Evolutionary conservation across 2,888 invertebrate genomes (phyloP), one percentile per base, ranked within the genome.

Genomic region (Nephrotoma flavescens): DNA sequence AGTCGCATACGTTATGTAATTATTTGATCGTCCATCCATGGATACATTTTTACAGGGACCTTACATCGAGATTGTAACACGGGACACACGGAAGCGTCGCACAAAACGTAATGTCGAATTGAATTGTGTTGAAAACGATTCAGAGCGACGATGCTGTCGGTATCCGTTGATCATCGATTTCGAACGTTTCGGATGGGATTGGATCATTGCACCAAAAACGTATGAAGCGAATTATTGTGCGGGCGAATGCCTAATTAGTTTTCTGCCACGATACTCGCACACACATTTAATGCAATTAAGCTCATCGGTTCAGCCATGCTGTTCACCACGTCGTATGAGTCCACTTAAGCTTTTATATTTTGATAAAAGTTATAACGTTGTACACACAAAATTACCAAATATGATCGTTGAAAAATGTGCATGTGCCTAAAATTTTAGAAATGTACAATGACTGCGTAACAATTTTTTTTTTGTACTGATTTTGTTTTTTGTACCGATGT

Each of bases 181-280:
- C 91, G 90, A 90, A 31, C 90, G 90, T 86, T 98, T 99, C 90
- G 98, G 98, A 42, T 99, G 98, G 98, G 97, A 98, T 90, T 99
- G 98, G 95, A 97, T 99, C 89, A 97, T 99, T 87, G 98, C 98
- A 0, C 99, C 99, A 0, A 97, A 97, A 89, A 94, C 95, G 87
- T 99, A 98, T 92, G 96, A 97, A 90, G 98, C 99, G 6, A 97
- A 97, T 92, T 98, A 98, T 92, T 99, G 99, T 92, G 95, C 97
- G 87, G 98, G 99, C 6, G 97, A 98, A 89, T 99, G 99, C 91
- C 96, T 96, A 0, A 96, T 95, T 92, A 95, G 97, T 86, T 97
- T 97, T 90, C 92, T 97, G 88, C 97, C 96, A 90, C 95, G 95
- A 89, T 96, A 96, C 90, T 95, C 97, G 0, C 97, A 98, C 91